Evolutionary conservation across 2,888 invertebrate species (phyloP), one percentile per base, ranked within the genome.

Genomic region (Ephialtes manifestator): DNA sequence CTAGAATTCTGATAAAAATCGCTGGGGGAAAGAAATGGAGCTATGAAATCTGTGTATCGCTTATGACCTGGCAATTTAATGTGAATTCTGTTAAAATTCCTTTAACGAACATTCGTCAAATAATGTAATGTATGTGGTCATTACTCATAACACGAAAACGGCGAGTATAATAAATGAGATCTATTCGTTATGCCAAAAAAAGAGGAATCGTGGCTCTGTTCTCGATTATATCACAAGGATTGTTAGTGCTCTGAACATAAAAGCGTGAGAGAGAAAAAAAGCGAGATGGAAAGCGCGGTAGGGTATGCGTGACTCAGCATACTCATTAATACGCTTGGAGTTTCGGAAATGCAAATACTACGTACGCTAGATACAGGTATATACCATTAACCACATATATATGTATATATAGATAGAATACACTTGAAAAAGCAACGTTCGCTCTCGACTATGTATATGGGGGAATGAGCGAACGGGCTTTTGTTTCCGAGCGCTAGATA

Each of bases 401-500:
- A 31, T 18, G 35, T 15, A 70, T 43, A n/a, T 15, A 70, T 15
- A 31, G n/a, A 70, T 18, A 68, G 48, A 0, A 1, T 53, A 53
- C 35, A 24, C 39, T n/a, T 53, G 79, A 72, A 71, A 55, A 80
- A 80, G 71, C 63, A 80, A 53, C 79, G 79, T 71, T 72, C 51
- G 53, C 60, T 28, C 11, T 48, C 48, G 13, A 28, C 46, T 67
- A 39, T 76, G n/a, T 51, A 77, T 39, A 51, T 46, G n/a, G 5
- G 5, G 46, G 35, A 13, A 58, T 20, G 70, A 75, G 65, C 63
- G 48, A 48, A 55, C 46, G 51, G 68, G 53, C 75, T 75, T 83
- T 79, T 79, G 83, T 79, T 65, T 70, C 74, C 43, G 67, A 75
- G 75, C 70, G 67, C 70, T 13, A 75, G 79, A 83, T 83, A 83